Conservation (phyloP, 2,888 invertebrate species). For the Apamea monoglypha region DNA sequence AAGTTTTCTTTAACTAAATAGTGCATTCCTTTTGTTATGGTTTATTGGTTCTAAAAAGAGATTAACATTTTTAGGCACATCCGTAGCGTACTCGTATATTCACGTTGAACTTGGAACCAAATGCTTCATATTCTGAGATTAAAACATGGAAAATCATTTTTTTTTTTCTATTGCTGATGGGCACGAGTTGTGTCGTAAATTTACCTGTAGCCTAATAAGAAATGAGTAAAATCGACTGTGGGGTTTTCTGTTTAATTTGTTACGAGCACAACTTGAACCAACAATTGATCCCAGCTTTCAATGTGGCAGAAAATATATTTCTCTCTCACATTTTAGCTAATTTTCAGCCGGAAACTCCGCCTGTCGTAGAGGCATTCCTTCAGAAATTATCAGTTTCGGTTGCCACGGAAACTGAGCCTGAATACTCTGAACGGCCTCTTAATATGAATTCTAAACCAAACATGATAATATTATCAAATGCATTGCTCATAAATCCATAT, state of each 20-base stretch:
- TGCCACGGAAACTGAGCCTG: not conserved
- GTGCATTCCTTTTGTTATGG: not conserved
- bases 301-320: not conserved
- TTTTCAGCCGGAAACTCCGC: not conserved
- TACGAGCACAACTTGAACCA: not conserved
- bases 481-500: constrained; percentile 21
- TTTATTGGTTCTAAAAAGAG: not conserved
- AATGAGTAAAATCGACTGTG: not conserved
- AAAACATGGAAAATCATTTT: not conserved
- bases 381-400: constrained; percentile 1
- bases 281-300: not conserved
- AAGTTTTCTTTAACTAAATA: not conserved
- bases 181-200: not conserved
- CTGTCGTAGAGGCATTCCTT: not conserved
- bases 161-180: not conserved
- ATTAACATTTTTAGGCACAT: not conserved
- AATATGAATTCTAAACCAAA: constrained; percentile 9
- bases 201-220: not conserved
- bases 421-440: not conserved
- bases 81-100: not conserved
- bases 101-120: not conserved
- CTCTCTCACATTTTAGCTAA: not conserved
- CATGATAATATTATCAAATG: constrained; percentile 26
- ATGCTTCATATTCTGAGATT: not conserved
- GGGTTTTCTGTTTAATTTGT: not conserved